phyloP scores from a whole-genome alignment of 2,113 vertebrate species.

The Perca schrenkii region DNA sequence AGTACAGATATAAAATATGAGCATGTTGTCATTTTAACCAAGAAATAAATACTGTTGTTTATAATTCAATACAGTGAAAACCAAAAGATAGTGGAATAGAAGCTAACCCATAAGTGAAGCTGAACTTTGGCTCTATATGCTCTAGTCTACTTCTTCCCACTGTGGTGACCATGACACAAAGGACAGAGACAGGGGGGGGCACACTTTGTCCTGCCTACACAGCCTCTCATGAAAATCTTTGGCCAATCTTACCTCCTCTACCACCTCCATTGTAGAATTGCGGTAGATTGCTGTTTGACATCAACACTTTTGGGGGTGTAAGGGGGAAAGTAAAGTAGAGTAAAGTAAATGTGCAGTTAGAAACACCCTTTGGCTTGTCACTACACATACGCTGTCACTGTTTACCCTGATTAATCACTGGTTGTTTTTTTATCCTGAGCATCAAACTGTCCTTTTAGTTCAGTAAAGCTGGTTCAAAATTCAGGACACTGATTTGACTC shows the following conservation, averaged over 20 bases:
- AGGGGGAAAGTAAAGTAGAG: constrained; percentile 78
- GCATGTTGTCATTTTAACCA: not conserved
- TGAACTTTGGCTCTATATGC: constrained; percentile 14
- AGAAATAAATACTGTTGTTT: not conserved
- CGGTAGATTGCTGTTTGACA: constrained; percentile 86
- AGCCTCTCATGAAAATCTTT: constrained; percentile 54
- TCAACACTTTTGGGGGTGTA: constrained; percentile 84
- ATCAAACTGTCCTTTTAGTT: constrained; percentile 11
- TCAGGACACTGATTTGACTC: not conserved
- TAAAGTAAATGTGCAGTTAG: constrained; percentile 82
- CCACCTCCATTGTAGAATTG: constrained; percentile 89
- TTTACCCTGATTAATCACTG: not conserved
- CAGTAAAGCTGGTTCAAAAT: not conserved
- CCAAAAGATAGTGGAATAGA: constrained; percentile 53
- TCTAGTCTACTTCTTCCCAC: constrained; percentile 35
- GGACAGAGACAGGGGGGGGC: constrained; percentile 73
- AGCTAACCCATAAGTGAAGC: constrained; percentile 47
- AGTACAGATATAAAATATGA: not conserved
- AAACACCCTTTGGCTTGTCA: constrained; percentile 61
- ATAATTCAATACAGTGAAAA: constrained; percentile 1
- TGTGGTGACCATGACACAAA: constrained; percentile 61
- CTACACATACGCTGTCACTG: constrained; percentile 15
- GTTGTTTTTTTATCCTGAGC: not conserved
- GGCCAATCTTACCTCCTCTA: constrained; percentile 88
- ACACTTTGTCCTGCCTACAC: constrained; percentile 56